phyloP scores from a whole-genome alignment of 1,140 invertebrate species.

The Octopus sinensis region DNA sequence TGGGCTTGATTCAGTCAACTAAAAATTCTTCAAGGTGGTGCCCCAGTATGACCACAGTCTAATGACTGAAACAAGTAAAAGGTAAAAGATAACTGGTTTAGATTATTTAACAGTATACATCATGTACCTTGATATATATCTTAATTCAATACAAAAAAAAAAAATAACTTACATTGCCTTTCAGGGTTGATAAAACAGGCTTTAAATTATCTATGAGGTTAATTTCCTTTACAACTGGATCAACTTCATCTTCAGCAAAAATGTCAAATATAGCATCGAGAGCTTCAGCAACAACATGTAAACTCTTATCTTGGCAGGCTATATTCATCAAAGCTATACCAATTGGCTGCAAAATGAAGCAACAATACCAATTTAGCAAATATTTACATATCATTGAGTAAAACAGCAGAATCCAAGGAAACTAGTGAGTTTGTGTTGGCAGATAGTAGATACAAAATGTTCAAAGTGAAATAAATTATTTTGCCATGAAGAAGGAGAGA shows the following conservation, averaged over 20 bases:
- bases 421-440: no score
- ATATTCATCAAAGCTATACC: conserved; percentile 54
- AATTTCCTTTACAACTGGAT: conserved; percentile 65
- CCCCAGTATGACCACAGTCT: no score
- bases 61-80: no score
- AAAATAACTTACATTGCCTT: conserved; percentile 63
- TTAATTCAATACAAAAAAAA: conserved; percentile 4
- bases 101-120: background rate
- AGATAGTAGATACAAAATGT: no score
- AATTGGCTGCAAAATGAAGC: conserved; percentile 38
- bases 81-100: background rate
- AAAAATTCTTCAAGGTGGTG: no score
- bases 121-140: background rate
- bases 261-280: conserved; percentile 75
- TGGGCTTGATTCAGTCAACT: no score
- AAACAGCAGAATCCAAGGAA: no score
- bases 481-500: no score
- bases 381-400: background rate
- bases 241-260: conserved; percentile 73
- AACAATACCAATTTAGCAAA: background rate
- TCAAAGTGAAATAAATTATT: no score
- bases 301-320: conserved; percentile 60
- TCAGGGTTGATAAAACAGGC: conserved; percentile 64
- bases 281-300: conserved; percentile 72
- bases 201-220: conserved; percentile 64